Conservation (phyloP, 2,113 vertebrate species). For the Oreochromis tanganicae region DNA sequence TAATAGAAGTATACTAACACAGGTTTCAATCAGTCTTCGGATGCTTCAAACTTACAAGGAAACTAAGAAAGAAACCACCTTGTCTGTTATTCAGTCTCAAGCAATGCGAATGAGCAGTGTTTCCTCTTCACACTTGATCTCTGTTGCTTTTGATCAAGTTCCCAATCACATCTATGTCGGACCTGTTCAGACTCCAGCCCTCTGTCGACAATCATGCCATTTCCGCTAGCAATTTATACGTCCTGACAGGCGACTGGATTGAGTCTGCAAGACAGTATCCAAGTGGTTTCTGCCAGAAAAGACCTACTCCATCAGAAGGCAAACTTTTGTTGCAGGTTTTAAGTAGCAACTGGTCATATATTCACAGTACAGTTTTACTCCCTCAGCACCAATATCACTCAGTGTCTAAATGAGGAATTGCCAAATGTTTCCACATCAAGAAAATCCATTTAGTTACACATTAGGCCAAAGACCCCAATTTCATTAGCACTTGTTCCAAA, state of each 20-base stretch:
- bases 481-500: slow-evolving; percentile 24
- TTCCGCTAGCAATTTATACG: slow-evolving; percentile 19
- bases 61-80: slow-evolving; percentile 14
- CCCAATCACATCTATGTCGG: slow-evolving; percentile 40
- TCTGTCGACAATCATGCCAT: background rate
- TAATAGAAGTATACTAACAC: background rate
- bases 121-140: background rate
- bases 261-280: slow-evolving; percentile 9
- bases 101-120: background rate
- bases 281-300: slow-evolving; percentile 10
- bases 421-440: slow-evolving; percentile 14
- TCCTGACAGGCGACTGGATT: slow-evolving; percentile 35
- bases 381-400: background rate
- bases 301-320: background rate
- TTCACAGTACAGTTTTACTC: background rate
- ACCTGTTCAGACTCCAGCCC: slow-evolving; percentile 14
- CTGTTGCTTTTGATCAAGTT: slow-evolving; percentile 49
- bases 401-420: slow-evolving; percentile 16
- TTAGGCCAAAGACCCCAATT: slow-evolving; percentile 15
- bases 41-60: background rate
- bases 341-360: background rate
- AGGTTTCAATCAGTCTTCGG: background rate
- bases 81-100: slow-evolving; percentile 5
- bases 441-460: slow-evolving; percentile 9
- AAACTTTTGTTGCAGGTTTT: slow-evolving; percentile 22